These are phyloP conservation scores for Sinocyclocheilus rhinocerous DNA, from an alignment of 2,113 vertebrate species.

Conservation along the genomic window DNA sequence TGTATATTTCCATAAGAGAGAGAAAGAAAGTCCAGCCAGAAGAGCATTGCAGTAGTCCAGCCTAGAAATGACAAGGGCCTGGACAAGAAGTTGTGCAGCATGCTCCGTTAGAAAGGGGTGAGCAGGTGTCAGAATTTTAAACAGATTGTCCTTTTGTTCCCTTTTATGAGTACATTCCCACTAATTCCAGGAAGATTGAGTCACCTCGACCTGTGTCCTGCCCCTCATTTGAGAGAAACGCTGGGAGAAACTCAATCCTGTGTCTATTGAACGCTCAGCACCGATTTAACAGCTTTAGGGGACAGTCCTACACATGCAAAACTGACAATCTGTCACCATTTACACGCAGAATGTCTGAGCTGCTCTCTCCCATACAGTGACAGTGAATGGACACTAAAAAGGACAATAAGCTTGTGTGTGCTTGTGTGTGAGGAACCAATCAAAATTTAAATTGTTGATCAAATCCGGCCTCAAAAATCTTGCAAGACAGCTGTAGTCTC, in stretches of 20 bases:
- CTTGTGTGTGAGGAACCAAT: background rate
- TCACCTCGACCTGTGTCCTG: conserved; percentile 70
- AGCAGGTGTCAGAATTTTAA: conserved; percentile 79
- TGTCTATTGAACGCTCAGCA: background rate
- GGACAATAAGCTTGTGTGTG: background rate
- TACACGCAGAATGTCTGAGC: background rate
- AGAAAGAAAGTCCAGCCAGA: too few relatives aligned
- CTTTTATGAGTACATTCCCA: conserved; percentile 70
- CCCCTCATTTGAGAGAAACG: conserved; percentile 63
- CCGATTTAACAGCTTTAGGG: background rate
- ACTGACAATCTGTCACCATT: background rate
- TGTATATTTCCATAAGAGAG: too few relatives aligned
- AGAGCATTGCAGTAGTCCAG: too few relatives aligned
- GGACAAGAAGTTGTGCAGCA: too few relatives aligned
- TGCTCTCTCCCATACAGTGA: background rate
- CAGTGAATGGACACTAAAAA: background rate
- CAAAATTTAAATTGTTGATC: background rate
- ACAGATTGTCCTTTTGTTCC: conserved; percentile 73
- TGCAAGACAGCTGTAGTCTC: too few relatives aligned
- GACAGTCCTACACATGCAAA: background rate
- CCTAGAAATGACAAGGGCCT: too few relatives aligned
- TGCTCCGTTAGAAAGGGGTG: too few relatives aligned
- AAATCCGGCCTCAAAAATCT: background rate
- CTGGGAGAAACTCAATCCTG: conserved; percentile 46
- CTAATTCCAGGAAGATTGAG: conserved; percentile 74